Conservation (phyloP, 64 coral and sea anemone genomes). For the Anthopleura sola region DNA sequence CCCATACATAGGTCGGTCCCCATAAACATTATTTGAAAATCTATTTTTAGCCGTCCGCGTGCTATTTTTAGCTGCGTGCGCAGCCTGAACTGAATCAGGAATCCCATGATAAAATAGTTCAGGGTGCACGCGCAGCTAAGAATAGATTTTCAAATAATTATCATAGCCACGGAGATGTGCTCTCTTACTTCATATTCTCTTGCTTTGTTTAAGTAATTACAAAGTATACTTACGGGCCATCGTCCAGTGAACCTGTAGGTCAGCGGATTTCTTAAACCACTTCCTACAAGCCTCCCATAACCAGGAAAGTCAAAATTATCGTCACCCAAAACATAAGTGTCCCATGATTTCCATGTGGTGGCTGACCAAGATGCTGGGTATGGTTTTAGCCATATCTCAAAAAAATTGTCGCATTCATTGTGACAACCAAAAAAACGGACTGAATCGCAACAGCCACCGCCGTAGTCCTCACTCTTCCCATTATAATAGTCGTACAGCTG, state of each 20-base stretch:
- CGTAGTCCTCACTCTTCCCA: slow-evolving; percentile 43
- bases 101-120: too few relatives aligned
- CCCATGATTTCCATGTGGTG: slow-evolving; percentile 33
- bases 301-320: slow-evolving; percentile 70
- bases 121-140: too few relatives aligned
- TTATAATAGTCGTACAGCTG: slow-evolving; percentile 75
- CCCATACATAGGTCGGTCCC: too few relatives aligned
- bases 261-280: slow-evolving; percentile 52
- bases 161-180: too few relatives aligned
- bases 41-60: too few relatives aligned
- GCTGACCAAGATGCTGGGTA: slow-evolving; percentile 42
- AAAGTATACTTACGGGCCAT: slow-evolving; percentile 39
- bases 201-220: too few relatives aligned
- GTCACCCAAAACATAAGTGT: slow-evolving; percentile 58
- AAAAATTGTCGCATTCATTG: slow-evolving; percentile 78
- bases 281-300: slow-evolving; percentile 48
- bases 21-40: too few relatives aligned
- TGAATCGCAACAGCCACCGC: slow-evolving; percentile 65
- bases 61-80: too few relatives aligned
- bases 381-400: slow-evolving; percentile 39
- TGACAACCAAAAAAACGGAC: slow-evolving; percentile 50
- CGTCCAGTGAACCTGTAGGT: slow-evolving; percentile 67
- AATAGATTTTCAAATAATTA: too few relatives aligned
- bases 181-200: too few relatives aligned
- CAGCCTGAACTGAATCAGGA: too few relatives aligned